Percentiles rank a stretch among this genome's conserved stretches.
These are phyloP conservation scores for Bruchidius siliquastri DNA, from an alignment of 2,888 invertebrate genomes.

Conservation along the genomic window DNA sequence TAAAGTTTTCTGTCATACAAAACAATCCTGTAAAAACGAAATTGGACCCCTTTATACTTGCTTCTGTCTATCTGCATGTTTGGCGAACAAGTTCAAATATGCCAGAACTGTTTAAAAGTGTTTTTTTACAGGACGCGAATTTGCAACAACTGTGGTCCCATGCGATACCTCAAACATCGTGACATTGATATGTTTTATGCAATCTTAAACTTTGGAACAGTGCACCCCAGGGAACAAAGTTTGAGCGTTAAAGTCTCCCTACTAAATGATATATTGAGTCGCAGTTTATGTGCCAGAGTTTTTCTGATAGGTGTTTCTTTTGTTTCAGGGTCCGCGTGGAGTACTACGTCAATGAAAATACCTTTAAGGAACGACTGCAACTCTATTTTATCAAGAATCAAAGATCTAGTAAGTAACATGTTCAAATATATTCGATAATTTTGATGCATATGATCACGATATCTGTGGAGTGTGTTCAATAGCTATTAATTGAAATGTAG, in stretches of 20 bases:
- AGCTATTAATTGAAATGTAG: no score
- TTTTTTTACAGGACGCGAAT: no score
- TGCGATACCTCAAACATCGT: neutral
- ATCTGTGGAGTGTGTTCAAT: no score
- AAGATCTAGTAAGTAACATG: constrained; percentile 89
- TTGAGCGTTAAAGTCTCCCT: neutral
- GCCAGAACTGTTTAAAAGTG: no score
- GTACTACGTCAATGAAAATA: constrained; percentile 98
- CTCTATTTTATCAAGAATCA: constrained; percentile 99
- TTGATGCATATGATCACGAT: no score
- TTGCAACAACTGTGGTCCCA: neutral
- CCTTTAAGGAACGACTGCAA: constrained; percentile 97
- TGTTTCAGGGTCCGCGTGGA: constrained; percentile 96
- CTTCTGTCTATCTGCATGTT: no score
- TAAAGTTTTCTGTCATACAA: no score
- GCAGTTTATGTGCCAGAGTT: neutral
- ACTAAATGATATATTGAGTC: neutral
- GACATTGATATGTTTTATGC: neutral
- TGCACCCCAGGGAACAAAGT: neutral
- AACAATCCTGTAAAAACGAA: no score
- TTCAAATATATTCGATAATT: neutral
- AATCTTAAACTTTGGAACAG: neutral
- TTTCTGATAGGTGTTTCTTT: constrained; percentile 12
- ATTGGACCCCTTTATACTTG: no score
- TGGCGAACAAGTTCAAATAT: no score